These are phyloP conservation scores for Lepidothrix coronata DNA, from an alignment of 2,113 vertebrate genomes.

Conservation along the genomic window DNA sequence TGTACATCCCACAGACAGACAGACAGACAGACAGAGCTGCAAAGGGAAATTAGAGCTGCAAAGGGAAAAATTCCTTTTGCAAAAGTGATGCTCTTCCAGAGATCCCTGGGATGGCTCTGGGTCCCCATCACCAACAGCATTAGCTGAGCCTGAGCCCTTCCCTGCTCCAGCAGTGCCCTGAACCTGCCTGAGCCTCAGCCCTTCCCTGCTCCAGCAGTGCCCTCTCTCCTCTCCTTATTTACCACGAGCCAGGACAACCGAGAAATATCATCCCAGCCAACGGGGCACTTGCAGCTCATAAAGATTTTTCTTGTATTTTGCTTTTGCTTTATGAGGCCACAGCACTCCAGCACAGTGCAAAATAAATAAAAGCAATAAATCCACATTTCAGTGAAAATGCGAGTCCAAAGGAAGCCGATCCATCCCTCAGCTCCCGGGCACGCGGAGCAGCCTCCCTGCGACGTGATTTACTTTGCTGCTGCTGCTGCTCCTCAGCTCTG, in stretches of 20 bases:
- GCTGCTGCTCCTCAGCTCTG: background rate
- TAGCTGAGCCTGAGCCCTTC: background rate
- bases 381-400: background rate
- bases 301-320: background rate
- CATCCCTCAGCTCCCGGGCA: background rate
- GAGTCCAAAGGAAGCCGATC: background rate
- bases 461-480: background rate
- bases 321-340: background rate
- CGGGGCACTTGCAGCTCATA: background rate
- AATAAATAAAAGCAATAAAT: constrained; percentile 34
- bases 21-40: background rate
- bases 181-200: background rate
- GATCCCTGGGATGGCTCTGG: accelerated
- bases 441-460: background rate
- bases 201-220: background rate
- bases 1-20: background rate
- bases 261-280: background rate
- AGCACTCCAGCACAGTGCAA: background rate
- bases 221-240: background rate
- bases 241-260: accelerated
- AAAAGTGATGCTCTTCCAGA: accelerated
- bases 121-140: accelerated
- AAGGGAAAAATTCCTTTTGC: background rate
- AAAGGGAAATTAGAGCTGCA: background rate
- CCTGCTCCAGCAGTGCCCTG: background rate